Evolutionary conservation across 2,113 vertebrate species (phyloP), one percentile per base, ranked within the genome.

Genomic region (Psilopogon haemacephalus): DNA sequence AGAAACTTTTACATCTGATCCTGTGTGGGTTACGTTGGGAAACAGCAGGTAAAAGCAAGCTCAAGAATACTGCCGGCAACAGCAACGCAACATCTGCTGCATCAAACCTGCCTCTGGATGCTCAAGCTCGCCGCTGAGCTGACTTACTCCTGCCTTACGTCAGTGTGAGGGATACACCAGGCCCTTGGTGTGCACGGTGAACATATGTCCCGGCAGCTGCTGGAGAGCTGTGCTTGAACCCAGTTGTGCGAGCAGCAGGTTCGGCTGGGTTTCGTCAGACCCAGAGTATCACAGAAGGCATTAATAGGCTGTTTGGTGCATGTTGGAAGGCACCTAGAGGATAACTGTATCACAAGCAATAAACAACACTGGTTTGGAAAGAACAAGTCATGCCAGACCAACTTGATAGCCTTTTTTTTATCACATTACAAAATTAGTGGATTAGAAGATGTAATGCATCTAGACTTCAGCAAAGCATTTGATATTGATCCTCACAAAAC

Each of bases 181-280:
- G 35, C 59, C 85, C 87, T 86, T 6, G 18, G 72, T 89, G 84
- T 68, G 56, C 50, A 1, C 23, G 1, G 81, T 1, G 4, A 97
- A 87, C 96, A 97, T 95, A 95, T 96, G 94, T 90, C 95, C 81
- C 91, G 72, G 84, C 96, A 97, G 95, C 96, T 96, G 96, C 85
- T 7, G 3, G 6, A 2, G 55, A 84, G 82, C 79, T 78, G 68
- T 60, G 32, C 93, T 87, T 30, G 23, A 85, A 89, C 90, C 93
- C 93, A 88, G 71, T 95, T 94, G 83, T 76, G 84, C 0, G 14
- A 95, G 94, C 90, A 96, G 95, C 89, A 93, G 91, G 86, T 96
- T 96, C 93, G 27, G 60, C 65, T 33, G 93, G 90, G 95, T 77
- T 95, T 92, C 42, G 42, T 86, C 89, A 88, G 89, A 94, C 74